Percentiles rank a stretch among this genome's conserved stretches.
Evolutionary conservation across 2,797 vertebrate species (phyloP).

Genomic region (Phyllotis vaccarum): DNA sequence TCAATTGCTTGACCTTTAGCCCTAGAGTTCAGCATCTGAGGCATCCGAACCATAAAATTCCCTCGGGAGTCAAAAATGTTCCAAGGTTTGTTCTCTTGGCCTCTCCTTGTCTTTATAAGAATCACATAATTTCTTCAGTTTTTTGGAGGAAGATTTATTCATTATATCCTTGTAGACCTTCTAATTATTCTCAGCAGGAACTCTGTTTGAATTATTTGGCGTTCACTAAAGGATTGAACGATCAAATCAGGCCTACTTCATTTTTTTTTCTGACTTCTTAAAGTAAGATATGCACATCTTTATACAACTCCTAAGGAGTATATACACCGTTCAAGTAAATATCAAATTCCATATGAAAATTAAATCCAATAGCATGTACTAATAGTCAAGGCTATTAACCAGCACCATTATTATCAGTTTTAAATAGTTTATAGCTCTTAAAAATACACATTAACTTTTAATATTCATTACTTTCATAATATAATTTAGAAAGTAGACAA

Average conservation of each 20-base stretch:
- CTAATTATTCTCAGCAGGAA: conserved; percentile 6
- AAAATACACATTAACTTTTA: neutral
- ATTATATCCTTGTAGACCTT: neutral
- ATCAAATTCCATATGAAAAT: neutral
- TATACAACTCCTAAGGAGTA: neutral
- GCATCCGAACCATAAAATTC: neutral
- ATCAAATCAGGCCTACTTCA: neutral
- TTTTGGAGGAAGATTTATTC: neutral
- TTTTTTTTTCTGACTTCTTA: neutral
- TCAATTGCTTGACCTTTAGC: neutral
- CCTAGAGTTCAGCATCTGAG: neutral
- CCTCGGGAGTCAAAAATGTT: neutral
- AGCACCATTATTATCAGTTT: neutral
- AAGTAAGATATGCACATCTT: neutral
- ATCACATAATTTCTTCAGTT: neutral
- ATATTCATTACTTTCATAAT: neutral
- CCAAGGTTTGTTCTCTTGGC: neutral
- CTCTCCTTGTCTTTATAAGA: neutral
- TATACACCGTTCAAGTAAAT: neutral
- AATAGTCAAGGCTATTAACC: neutral
- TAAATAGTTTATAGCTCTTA: neutral
- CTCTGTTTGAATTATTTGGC: conserved; percentile 25
- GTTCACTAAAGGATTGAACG: neutral
- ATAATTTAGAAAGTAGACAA: conserved; percentile 19
- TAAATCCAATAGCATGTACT: neutral